A percentile compares a stretch with the other conserved stretches of the same genome.
Conservation (phyloP, 2,888 invertebrate species). For the Drosophila anceps region DNA sequence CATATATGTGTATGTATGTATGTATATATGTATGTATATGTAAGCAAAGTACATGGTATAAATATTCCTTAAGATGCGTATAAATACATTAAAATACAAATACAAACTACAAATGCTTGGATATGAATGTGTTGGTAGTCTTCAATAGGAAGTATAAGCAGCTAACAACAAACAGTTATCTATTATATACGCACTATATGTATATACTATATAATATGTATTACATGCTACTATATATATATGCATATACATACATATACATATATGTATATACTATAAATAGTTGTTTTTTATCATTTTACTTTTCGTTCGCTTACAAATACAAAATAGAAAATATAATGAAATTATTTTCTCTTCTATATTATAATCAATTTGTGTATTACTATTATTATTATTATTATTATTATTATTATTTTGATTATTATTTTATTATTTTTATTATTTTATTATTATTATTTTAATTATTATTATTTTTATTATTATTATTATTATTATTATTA, state of each 20-base stretch:
- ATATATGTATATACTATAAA: constrained; percentile 35
- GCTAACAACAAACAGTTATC: constrained; percentile 79
- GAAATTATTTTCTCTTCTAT: constrained; percentile 31
- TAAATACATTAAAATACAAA: constrained; percentile 63
- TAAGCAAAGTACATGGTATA: constrained; percentile 27
- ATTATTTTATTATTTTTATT: not conserved
- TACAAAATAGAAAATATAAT: constrained; percentile 57
- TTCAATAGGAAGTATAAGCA: constrained; percentile 81
- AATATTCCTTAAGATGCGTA: constrained; percentile 45
- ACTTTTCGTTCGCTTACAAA: constrained; percentile 38
- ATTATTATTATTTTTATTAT: not conserved
- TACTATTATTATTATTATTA: not conserved
- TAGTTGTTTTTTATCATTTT: not conserved
- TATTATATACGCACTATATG: constrained; percentile 52
- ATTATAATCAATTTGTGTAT: no score
- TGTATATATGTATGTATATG: constrained; percentile 11
- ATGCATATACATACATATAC: constrained; percentile 3
- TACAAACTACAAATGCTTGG: constrained; percentile 74
- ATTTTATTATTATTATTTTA: constrained; percentile 21
- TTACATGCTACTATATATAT: constrained; percentile 30
- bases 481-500: constrained; percentile 19
- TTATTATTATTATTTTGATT: no score
- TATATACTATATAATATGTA: constrained; percentile 43
- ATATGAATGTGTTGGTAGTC: constrained; percentile 74
- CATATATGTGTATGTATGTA: not conserved